Base-by-base conservation (phyloP, 2,888 invertebrate genomes). In the Cerastoderma edule region DNA sequence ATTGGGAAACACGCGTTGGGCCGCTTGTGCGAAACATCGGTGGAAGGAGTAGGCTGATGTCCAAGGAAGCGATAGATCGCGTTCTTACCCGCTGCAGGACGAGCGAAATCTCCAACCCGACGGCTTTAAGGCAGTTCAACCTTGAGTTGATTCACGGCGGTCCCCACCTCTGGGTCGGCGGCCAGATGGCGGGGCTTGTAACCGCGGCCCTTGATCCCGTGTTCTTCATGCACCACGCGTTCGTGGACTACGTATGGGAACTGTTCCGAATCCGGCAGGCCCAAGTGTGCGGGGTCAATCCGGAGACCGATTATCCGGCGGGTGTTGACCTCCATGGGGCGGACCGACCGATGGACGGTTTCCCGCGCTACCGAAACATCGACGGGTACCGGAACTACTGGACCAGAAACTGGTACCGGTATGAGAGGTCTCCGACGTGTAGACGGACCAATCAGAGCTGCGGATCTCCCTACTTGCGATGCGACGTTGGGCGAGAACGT, bases 1-100 rank as follows among this genome's bases (percentile, higher is more conserved):
- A 85, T 70, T 89, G 88, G 87, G n/a, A 48, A 1, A 86, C 85
- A 0, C 80, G 84, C 1, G 50, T 71, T 8, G 87, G 85, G 16
- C 81, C 76, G 1, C 78, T 89, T 16, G 84, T 84, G 4, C 70
- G 88, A 66, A 87, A 87, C 27, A 78, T 85, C n/a, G 86, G 83
- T 3, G 75, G 72, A 0, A 78, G 79, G 8, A 87, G 88, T n/a
- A 68, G 80, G 48, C 66, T 88, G n/a, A 76, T 87, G n/a, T 79
- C 80, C 0, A 70, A 67, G 8, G 63, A 73, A 10, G 80, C 72
- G 8, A 56, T 67, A 35, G 35, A n/a, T 27, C 33, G 39, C 3
- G 19, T 66, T 35, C n/a, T 72, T 13, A 35, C 65, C 19, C 54
- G 60, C 0, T 56, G 54, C 28, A n/a, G 65, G 13, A 69, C 65